Percentiles rank a stretch among this genome's conserved stretches.
These are phyloP conservation scores for Dolichallabes microphthalmus DNA, from an alignment of 2,113 vertebrate genomes.

Conservation along the genomic window DNA sequence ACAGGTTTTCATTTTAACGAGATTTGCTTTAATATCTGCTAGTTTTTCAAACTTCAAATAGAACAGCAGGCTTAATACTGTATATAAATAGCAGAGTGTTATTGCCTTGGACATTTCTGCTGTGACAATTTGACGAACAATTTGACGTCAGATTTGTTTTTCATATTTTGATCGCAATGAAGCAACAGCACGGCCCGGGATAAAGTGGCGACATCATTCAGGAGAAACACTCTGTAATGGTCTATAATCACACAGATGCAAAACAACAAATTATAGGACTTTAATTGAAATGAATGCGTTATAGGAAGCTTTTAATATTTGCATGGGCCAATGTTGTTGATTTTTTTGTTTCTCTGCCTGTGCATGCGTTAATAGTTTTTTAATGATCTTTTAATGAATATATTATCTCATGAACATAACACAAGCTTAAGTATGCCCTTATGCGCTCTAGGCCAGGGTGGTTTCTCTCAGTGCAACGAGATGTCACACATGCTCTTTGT, in stretches of 20 bases:
- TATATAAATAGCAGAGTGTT: neutral
- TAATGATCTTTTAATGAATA: conserved; percentile 38
- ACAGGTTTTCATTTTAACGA: neutral
- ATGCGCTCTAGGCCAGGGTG: neutral
- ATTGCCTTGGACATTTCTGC: neutral
- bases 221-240: conserved; percentile 7
- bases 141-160: neutral
- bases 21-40: neutral
- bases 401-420: conserved; percentile 11
- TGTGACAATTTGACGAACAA: neutral
- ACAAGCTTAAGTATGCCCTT: conserved; percentile 1
- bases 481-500: conserved; percentile 21
- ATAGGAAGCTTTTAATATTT: conserved; percentile 6
- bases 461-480: neutral
- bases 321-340: neutral
- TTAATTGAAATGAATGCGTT: neutral
- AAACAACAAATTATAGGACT: conserved; percentile 14
- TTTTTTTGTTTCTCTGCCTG: conserved; percentile 4
- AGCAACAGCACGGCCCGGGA: neutral
- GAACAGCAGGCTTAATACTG: neutral
- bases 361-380: conserved; percentile 25
- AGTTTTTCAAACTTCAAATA: neutral
- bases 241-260: neutral
- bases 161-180: neutral
- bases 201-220: neutral